These are phyloP conservation scores for Chinchilla lanigera DNA, from an alignment of 2,113 vertebrate species.

Conservation along the genomic window DNA sequence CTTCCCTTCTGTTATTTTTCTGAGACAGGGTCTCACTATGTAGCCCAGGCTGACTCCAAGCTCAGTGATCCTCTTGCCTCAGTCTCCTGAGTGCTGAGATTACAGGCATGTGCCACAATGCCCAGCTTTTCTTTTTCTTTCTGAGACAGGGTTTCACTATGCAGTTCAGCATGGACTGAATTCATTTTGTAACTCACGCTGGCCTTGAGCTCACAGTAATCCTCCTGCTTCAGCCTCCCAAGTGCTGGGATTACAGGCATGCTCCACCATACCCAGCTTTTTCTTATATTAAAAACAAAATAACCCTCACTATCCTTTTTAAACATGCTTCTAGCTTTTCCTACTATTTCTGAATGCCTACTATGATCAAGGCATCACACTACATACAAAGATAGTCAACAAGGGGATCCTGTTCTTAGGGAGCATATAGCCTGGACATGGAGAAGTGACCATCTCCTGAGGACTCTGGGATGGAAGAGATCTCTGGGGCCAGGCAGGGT, in stretches of 20 bases:
- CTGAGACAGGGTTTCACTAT: neutral
- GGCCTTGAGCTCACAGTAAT: neutral
- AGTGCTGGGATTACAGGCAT: no score
- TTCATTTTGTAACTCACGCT: neutral
- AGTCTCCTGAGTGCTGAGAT: neutral
- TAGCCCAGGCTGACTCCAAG: neutral
- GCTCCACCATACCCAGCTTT: neutral
- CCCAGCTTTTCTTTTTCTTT: neutral
- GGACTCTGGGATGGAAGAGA: neutral
- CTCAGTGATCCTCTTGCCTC: neutral
- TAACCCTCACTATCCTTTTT: neutral
- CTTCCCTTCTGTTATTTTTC: neutral
- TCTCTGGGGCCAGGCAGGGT: neutral
- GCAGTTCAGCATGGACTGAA: neutral
- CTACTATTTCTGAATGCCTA: neutral
- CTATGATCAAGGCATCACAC: conserved; percentile 1
- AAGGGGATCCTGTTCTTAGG: neutral
- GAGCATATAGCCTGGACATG: neutral
- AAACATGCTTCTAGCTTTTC: conserved; percentile 18
- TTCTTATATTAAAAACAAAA: neutral
- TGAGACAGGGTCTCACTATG: neutral
- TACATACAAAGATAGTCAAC: conserved; percentile 5
- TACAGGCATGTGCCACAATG: neutral
- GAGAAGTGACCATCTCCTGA: neutral
- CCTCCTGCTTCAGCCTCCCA: neutral